Conservation (phyloP, 2,113 vertebrate species). For the Phoxinus phoxinus region DNA sequence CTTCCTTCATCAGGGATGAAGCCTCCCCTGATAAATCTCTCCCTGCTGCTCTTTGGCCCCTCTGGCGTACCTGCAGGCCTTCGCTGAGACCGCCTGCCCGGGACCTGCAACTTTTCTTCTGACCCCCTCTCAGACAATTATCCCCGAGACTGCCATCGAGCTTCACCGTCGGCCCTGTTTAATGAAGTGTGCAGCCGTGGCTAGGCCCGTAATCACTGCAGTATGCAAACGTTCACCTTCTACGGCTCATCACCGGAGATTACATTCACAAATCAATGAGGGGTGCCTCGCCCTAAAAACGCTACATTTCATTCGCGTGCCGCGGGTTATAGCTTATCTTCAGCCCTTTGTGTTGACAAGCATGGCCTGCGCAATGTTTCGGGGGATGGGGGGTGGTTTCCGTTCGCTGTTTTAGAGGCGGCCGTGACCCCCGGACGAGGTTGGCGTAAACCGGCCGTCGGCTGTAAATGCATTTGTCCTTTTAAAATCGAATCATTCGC, state of each 20-base stretch:
- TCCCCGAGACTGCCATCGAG: slow-evolving; percentile 54
- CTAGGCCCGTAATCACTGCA: slow-evolving; percentile 71
- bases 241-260: slow-evolving; percentile 76
- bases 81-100: slow-evolving; percentile 29
- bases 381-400: slow-evolving; percentile 20
- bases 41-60: slow-evolving; percentile 39
- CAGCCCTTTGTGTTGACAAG: slow-evolving; percentile 41
- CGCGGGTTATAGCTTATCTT: slow-evolving; percentile 33
- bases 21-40: slow-evolving; percentile 51
- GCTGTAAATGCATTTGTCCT: slow-evolving; percentile 43
- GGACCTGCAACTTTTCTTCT: slow-evolving; percentile 63
- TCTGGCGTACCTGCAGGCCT: slow-evolving; percentile 29
- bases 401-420: not conserved
- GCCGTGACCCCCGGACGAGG: slow-evolving; percentile 25
- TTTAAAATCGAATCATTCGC: slow-evolving; percentile 41
- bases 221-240: slow-evolving; percentile 74
- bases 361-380: not conserved
- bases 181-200: slow-evolving; percentile 72
- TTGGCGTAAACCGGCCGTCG: slow-evolving; percentile 3
- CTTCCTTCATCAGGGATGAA: slow-evolving; percentile 49
- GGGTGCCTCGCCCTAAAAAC: slow-evolving; percentile 70
- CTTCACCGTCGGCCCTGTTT: slow-evolving; percentile 50
- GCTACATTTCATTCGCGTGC: slow-evolving; percentile 53
- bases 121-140: slow-evolving; percentile 72
- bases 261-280: slow-evolving; percentile 77